Percentiles rank a stretch among this genome's conserved stretches.
These are phyloP conservation scores for Acanthisitta chloris DNA, from an alignment of 2,113 vertebrate species.

Conservation along the genomic window DNA sequence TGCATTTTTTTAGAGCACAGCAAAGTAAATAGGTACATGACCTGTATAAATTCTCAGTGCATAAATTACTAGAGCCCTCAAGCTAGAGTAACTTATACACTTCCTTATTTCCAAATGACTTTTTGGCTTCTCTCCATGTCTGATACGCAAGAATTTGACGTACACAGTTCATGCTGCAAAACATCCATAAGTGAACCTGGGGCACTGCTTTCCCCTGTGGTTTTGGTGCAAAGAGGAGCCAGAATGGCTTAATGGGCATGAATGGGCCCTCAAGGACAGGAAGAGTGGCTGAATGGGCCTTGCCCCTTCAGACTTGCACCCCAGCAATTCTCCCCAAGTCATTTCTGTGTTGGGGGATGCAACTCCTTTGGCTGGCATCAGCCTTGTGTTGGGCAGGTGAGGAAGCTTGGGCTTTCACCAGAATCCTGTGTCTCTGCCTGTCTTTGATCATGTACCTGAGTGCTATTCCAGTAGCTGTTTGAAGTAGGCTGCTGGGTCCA, in stretches of 20 bases:
- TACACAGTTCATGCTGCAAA: neutral
- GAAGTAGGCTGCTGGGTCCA: neutral
- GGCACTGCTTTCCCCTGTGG: neutral
- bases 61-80: constrained; percentile 65
- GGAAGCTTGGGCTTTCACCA: neutral
- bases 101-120: constrained; percentile 40
- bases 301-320: neutral
- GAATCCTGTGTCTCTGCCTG: neutral
- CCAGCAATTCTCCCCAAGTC: neutral
- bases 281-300: neutral
- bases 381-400: neutral
- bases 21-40: constrained; percentile 72
- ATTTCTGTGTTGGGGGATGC: neutral
- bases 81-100: constrained; percentile 42
- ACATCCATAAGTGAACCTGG: neutral
- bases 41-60: constrained; percentile 68
- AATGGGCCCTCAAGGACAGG: neutral
- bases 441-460: neutral
- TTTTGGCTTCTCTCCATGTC: constrained; percentile 9
- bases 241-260: neutral
- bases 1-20: constrained; percentile 63
- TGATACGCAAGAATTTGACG: neutral
- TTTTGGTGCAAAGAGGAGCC: neutral
- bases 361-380: neutral
- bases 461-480: neutral